Base-by-base conservation (phyloP, 2,113 vertebrate species). In the Rostratula benghalensis region DNA sequence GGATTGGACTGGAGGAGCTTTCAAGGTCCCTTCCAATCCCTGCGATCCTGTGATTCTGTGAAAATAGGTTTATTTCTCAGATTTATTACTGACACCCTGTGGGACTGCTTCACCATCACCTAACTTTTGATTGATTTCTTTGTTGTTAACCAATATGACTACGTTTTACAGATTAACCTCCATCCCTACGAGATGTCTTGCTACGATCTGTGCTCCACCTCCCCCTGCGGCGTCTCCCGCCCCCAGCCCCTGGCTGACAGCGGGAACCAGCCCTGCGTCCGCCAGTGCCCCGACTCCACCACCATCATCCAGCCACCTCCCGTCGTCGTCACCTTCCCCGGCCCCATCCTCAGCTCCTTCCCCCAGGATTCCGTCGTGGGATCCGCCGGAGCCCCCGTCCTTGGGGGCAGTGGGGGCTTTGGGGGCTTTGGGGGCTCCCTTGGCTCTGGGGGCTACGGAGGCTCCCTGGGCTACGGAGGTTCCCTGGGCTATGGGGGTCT, bases 291-390 rank as follows among this genome's bases (percentile, higher is more conserved):
- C 13, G 80, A 83, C 67, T 41, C 67, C 41, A 75, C 0, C 0
- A 20, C 30, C 3, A 2, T 71, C 13, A 79, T 79, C 57, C 75
- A 71, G 39, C 75, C 85, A 1, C 67, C 57, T 2, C 30, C 57
- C 0, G 56, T 15, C 45, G n/a, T 25, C 23, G 33, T 59, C 33
- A 51, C 50, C 50, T 51, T 51, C 24, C 50, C 50, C 50, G 27
- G 51, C 27, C 51, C 94, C 87, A 95, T 93, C 82, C 94, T 95
- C 65, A 95, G 82, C 86, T 95, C 93, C 90, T 95, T 90, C 90
- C 94, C 91, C 1, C 94, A 93, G 71, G 10, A 20, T 39, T 57
- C 83, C 0, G 41, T 11, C 21, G 79, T 82, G 53, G 65, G 64
- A 9, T 69, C 53, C 41, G 37, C 53, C 6, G 53, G 78, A 68